Conservation (phyloP, 2,113 vertebrate species). For the Mus musculus region GRCm39 chr5:106817001-106817500, state of each 20-base stretch:
- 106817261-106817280: background rate
- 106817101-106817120: constrained; percentile 32
- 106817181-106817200: background rate
- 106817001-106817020: background rate
- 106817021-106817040: background rate
- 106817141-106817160: constrained; percentile 47
- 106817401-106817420: background rate
- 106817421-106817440: background rate
- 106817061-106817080: background rate
- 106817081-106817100: background rate
- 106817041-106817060: background rate
- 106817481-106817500: background rate
- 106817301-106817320: background rate
- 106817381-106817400: background rate
- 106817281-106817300: background rate
- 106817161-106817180: constrained; percentile 52
- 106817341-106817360: constrained; percentile 3
- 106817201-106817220: background rate
- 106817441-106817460: background rate
- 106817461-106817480: background rate
- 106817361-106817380: background rate
- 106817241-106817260: constrained; percentile 40
- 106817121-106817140: background rate
- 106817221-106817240: constrained; percentile 25
- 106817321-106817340: background rate